These are phyloP conservation scores for Neolamprologus sp. DNA, from an alignment of 2,113 vertebrate species.

Conservation along the genomic window DNA sequence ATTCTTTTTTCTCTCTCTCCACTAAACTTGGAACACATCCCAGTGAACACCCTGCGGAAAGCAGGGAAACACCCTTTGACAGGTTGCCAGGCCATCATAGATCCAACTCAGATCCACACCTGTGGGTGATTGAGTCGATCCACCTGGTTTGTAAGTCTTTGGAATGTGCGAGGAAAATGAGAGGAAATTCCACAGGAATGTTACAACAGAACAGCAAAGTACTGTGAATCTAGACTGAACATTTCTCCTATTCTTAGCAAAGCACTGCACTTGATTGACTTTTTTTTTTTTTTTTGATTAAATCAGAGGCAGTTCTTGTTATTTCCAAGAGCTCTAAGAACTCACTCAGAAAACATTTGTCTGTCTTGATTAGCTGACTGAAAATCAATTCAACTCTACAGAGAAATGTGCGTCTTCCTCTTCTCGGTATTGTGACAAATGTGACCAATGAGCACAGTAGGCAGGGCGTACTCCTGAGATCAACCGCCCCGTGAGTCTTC, in stretches of 20 bases:
- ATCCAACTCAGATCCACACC: not conserved
- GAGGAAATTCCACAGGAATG: not conserved
- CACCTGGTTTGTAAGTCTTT: not conserved
- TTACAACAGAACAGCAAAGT: not conserved
- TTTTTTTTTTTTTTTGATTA: not conserved
- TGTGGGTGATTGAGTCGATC: not conserved
- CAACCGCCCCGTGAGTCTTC: not conserved
- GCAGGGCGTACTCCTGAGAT: not conserved
- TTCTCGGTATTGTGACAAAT: not conserved
- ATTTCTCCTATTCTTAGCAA: not conserved
- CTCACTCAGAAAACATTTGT: not conserved
- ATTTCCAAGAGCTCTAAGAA: not conserved
- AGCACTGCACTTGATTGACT: not conserved
- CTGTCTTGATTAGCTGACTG: not conserved
- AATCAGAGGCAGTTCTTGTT: not conserved
- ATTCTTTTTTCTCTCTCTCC: not conserved
- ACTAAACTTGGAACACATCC: not conserved
- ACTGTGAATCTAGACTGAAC: not conserved
- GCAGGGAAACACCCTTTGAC: not conserved
- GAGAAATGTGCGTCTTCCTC: not conserved
- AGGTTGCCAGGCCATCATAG: not conserved
- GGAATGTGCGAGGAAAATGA: not conserved
- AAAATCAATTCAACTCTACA: not conserved
- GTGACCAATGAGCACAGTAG: not conserved
- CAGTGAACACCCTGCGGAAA: not conserved